Percentiles rank a stretch among this genome's conserved stretches.
Evolutionary conservation across 1,140 invertebrate species (phyloP).

Genomic region (Aphelenchoides fujianensis): DNA sequence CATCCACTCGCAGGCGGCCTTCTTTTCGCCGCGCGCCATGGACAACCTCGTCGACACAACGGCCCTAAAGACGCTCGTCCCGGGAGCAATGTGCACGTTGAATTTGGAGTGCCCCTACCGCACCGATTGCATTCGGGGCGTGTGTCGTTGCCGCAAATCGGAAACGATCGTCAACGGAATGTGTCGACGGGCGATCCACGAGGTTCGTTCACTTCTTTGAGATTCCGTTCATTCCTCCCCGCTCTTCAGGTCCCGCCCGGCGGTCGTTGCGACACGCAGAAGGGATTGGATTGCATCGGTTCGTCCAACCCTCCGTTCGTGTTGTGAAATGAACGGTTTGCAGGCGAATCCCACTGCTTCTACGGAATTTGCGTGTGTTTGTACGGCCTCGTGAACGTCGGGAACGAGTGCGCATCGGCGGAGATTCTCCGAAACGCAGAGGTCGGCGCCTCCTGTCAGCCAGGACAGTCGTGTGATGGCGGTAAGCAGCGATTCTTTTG

Average conservation of each 20-base stretch:
- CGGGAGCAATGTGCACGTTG: slow-evolving; percentile 41
- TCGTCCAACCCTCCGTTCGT: slow-evolving; percentile 56
- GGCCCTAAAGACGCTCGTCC: slow-evolving; percentile 21
- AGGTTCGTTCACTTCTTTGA: slow-evolving; percentile 1
- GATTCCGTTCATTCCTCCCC: background rate
- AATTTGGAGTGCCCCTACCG: slow-evolving; percentile 45
- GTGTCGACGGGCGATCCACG: slow-evolving; percentile 42
- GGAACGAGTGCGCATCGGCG: slow-evolving; percentile 45
- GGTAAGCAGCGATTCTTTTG: too few relatives aligned
- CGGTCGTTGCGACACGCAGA: slow-evolving; percentile 48
- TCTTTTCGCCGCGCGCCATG: slow-evolving; percentile 26
- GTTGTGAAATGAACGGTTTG: too few relatives aligned
- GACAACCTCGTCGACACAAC: slow-evolving; percentile 9
- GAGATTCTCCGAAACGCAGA: slow-evolving; percentile 37
- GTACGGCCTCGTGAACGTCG: slow-evolving; percentile 43
- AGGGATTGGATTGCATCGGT: slow-evolving; percentile 55
- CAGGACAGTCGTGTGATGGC: slow-evolving; percentile 39
- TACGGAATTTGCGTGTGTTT: too few relatives aligned
- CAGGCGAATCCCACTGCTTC: too few relatives aligned
- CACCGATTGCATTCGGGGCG: slow-evolving; percentile 45
- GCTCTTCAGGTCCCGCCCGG: slow-evolving; percentile 51
- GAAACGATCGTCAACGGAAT: slow-evolving; percentile 51
- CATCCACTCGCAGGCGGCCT: slow-evolving; percentile 23
- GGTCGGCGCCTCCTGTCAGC: slow-evolving; percentile 42
- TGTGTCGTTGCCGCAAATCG: slow-evolving; percentile 35